Base-by-base conservation (phyloP, 1,140 invertebrate species). In the Drosophila grimshawi region DNA sequence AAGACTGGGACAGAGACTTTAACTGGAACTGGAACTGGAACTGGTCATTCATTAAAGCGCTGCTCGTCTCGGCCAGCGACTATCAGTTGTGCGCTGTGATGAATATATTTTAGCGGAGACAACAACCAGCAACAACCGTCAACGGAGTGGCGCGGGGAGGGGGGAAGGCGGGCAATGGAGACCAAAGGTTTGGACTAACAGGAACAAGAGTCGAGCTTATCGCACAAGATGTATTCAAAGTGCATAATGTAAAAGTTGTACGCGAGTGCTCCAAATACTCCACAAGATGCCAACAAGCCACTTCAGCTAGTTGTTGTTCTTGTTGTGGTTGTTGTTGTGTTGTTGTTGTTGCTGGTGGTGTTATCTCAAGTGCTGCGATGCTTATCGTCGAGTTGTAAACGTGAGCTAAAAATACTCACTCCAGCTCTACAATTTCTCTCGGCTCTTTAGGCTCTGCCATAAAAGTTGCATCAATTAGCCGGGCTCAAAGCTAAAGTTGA, bases 171-270 rank as follows among this genome's bases (percentile, higher is more conserved):
- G 5, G 8, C 5, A 4, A 19, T 1, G 2, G 19, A 1, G 19
- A 19, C 19, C 19, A 19, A 19, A 7, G 11, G 53, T 7, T 41
- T 37, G 8, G 29, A 41, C 27, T 6, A 5, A 10, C 32, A 27
- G 74, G 32, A 72, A 72, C 62, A 71, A 71, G 68, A 66, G 69
- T 55, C 3, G 39, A 33, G 57, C 78, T 86, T 86, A 88, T 89
- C 78, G 66, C 80, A 76, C 70, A 78, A 88, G 83, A 82, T 86
- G 86, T 81, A 88, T 89, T 78, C 81, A 88, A 88, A 88, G 85
- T 89, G 85, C 74, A 89, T 89, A 88, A 88, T 88, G 85, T 89
- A 81, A 90, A 89, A 85, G 85, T 85, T 88, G 85, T 88, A 76
- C 56, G 69, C 73, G 85, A 89, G 78, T 86, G 85, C 85, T 86